Percentiles rank a stretch among this genome's conserved stretches.
These are phyloP conservation scores for Plecotus auritus DNA, from an alignment of 2,113 vertebrate genomes.

Conservation along the genomic window DNA sequence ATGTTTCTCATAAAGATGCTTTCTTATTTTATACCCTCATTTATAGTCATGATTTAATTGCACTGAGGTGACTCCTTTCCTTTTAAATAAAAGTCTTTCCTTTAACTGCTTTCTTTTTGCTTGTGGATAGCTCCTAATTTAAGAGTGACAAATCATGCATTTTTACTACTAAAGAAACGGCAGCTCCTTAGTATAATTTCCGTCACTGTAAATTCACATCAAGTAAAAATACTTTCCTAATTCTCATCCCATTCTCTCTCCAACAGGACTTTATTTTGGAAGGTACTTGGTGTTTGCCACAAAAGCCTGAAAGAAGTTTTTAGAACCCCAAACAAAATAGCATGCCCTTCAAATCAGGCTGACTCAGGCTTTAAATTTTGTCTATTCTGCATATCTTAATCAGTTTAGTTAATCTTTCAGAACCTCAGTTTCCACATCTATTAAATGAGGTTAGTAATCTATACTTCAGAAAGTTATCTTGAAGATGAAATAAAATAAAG, in stretches of 20 bases:
- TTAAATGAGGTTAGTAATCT: conserved; percentile 28
- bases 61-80: not conserved
- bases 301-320: conserved; percentile 25
- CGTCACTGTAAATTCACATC: conserved; percentile 2
- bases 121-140: not conserved
- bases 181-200: not conserved
- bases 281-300: conserved; percentile 22
- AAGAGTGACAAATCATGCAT: not conserved
- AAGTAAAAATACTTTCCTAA: not conserved
- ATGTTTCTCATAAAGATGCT: conserved; percentile 6
- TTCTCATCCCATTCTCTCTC: not conserved
- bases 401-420: not conserved
- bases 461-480: conserved; percentile 36
- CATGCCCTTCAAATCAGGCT: not conserved
- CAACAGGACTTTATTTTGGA: conserved; percentile 8
- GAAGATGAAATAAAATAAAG: conserved; percentile 10
- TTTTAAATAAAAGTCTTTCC: not conserved
- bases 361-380: not conserved
- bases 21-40: conserved; percentile 24
- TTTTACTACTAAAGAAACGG: not conserved
- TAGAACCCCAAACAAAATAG: not conserved
- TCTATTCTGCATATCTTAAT: not conserved
- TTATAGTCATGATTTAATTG: conserved; percentile 26
- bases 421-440: conserved; percentile 5
- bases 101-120: not conserved